These are phyloP conservation scores for Trachythela sp. DNA, from an alignment of 64 coral and sea anemone genomes.

Conservation along the genomic window DNA sequence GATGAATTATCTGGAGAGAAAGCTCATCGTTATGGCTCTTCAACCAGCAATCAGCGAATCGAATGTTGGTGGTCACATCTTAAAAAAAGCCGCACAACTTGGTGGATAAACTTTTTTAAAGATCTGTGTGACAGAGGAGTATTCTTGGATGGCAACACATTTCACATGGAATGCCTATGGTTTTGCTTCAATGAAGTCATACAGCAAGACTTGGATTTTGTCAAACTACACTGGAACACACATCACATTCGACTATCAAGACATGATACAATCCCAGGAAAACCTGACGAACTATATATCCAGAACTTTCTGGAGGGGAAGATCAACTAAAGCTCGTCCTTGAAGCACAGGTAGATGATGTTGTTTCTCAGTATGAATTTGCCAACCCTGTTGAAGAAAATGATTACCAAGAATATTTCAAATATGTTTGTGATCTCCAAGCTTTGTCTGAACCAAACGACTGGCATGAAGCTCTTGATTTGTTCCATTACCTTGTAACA, in stretches of 20 bases:
- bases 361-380: conserved; percentile 19
- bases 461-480: conserved; percentile 50
- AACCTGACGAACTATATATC: background rate
- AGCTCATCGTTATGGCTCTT: background rate
- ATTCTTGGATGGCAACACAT: background rate
- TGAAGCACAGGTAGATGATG: conserved; percentile 38
- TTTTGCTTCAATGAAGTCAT: background rate
- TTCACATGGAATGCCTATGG: too few species aligned
- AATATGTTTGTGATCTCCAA: conserved; percentile 42
- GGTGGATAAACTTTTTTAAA: conserved; percentile 14
- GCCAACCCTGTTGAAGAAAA: background rate
- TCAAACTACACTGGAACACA: background rate
- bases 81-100: background rate
- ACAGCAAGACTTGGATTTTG: background rate
- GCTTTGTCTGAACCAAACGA: conserved; percentile 28
- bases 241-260: background rate
- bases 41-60: background rate
- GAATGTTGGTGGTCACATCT: background rate
- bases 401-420: conserved; percentile 51
- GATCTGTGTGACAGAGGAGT: background rate
- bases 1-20: background rate
- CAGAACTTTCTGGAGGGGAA: conserved; percentile 25
- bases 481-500: conserved; percentile 24
- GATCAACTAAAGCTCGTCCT: conserved; percentile 23
- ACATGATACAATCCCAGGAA: background rate